Evolutionary conservation across 2,888 invertebrate genomes (phyloP), one percentile per base, ranked within the genome.

Genomic region (Eudemis profundana): DNA sequence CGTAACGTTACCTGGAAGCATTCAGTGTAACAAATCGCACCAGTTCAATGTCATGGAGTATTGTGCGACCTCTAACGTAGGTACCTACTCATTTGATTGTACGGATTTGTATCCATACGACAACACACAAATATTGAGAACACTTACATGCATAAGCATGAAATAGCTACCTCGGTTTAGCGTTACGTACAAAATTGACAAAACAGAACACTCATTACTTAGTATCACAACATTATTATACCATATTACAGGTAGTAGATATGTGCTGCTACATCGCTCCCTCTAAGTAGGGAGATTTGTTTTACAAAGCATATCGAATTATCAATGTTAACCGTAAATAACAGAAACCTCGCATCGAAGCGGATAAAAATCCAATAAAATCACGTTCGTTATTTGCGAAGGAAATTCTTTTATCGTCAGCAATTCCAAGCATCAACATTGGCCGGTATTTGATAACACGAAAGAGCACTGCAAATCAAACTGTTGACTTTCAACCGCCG

Each of bases 301-400:
- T 33, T 33, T 33, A 33, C 15, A 4, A 14, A 27, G 69, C 70
- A 64, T 68, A 51, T 68, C 67, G 69, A n/a, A n/a, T n/a, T n/a
- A n/a, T n/a, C n/a, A n/a, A 71, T 69, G 70, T 67, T 68, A 67
- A 57, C 69, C 60, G 63, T 47, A 70, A 64, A 61, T 69, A 72
- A 72, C 74, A 72, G 75, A 75, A 75, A 69, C 75, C 77, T 73
- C 70, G 70, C 69, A 72, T 72, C 74, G 66, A 51, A 69, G 75
- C 69, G 79, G 87, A 89, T 89, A 86, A 89, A 82, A 90, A 78
- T 81, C 81, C 84, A 75, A 87, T 89, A 86, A 89, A 89, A 87
- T 83, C 85, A 85, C 85, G 86, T 83, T 74, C 75, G 68, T 61
- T 67, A 72, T 67, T 69, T 67, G 69, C 68, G 68, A 70, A 71